Evolutionary conservation across 2,113 vertebrate genomes (phyloP).

Genomic region (Lepidothrix coronata): DNA sequence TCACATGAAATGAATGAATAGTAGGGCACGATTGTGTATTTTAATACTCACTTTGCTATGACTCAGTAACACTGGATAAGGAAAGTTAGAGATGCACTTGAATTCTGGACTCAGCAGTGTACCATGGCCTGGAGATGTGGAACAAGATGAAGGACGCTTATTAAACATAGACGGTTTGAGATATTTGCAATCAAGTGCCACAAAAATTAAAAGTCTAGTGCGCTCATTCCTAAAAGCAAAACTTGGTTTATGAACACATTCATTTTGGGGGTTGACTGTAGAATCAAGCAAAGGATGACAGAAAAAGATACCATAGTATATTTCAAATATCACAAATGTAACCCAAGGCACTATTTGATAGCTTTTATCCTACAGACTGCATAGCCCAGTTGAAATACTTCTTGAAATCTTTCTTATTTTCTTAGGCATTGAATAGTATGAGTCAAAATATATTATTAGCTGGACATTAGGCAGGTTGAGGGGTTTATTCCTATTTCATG

Average conservation of each 20-base stretch:
- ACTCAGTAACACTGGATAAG: not conserved
- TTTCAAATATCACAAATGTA: not conserved
- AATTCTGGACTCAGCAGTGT: not conserved
- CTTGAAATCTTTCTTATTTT: not conserved
- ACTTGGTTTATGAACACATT: not conserved
- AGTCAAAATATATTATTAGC: not conserved
- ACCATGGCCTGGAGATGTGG: not conserved
- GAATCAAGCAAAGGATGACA: not conserved
- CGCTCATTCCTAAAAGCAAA: not conserved
- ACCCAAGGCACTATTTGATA: not conserved
- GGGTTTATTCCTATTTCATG: not conserved
- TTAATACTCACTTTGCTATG: not conserved
- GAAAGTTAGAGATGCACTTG: not conserved
- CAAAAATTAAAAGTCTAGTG: not conserved
- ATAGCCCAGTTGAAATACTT: not conserved
- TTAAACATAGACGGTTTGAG: not conserved
- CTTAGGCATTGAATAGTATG: not conserved
- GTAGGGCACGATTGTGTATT: not conserved
- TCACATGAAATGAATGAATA: not conserved
- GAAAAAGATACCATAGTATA: not conserved
- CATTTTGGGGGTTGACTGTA: not conserved
- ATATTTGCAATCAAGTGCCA: not conserved
- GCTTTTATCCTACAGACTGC: not conserved
- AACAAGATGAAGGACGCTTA: not conserved
- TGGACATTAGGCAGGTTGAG: not conserved